phyloP scores from a whole-genome alignment of 2,888 invertebrate genomes.

The Heliconius aoede region DNA sequence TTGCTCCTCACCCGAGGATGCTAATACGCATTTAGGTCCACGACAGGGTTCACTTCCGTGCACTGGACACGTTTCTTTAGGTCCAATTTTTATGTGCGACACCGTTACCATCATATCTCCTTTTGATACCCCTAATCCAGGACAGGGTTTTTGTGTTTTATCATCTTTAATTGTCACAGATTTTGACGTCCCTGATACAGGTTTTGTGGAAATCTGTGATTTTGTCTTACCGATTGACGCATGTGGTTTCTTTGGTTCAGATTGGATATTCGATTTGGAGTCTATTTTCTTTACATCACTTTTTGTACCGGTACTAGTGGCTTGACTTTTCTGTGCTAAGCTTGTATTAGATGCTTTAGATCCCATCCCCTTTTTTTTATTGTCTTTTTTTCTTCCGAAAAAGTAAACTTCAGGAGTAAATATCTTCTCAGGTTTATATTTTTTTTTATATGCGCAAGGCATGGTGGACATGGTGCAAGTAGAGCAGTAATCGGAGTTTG shows the following conservation, averaged over 20 bases:
- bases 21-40: conserved; percentile 67
- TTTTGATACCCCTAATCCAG: conserved; percentile 54
- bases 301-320: conserved; percentile 45
- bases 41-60: conserved; percentile 66
- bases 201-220: conserved; percentile 47
- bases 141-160: conserved; percentile 55
- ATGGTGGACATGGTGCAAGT: conserved; percentile 51
- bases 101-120: conserved; percentile 68
- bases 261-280: conserved; percentile 34
- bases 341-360: conserved; percentile 49
- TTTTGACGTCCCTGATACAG: conserved; percentile 55
- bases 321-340: conserved; percentile 49
- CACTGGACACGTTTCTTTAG: conserved; percentile 65
- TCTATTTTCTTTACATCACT: conserved; percentile 38
- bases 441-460: conserved; percentile 44
- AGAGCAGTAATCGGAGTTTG: conserved; percentile 52
- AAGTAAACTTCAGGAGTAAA: conserved; percentile 65
- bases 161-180: conserved; percentile 65
- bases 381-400: conserved; percentile 63
- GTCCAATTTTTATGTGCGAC: conserved; percentile 71
- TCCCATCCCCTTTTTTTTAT: conserved; percentile 66
- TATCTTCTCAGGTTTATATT: conserved; percentile 44
- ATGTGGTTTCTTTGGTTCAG: conserved; percentile 18
- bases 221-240: conserved; percentile 22
- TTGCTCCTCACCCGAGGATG: conserved; percentile 58